A percentile compares a stretch with the other conserved stretches of the same genome.
These are phyloP conservation scores for Amblyjoppa fuscipennis DNA, from an alignment of 2,888 invertebrate genomes.

Conservation along the genomic window DNA sequence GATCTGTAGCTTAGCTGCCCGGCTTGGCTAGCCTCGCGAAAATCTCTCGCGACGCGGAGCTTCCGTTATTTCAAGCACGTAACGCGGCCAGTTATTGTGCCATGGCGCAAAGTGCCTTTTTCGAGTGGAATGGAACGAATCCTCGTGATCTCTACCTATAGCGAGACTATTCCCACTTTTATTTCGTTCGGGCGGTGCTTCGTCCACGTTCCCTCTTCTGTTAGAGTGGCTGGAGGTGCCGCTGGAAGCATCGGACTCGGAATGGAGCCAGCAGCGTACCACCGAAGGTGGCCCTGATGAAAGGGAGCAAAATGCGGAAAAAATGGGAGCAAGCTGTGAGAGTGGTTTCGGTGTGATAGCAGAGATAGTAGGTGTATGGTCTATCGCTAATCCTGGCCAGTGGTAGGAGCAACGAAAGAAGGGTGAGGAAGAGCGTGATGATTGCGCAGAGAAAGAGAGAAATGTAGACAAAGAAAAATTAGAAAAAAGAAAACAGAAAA, in stretches of 20 bases:
- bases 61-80: slow-evolving; percentile 83
- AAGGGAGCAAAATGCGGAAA: slow-evolving; percentile 78
- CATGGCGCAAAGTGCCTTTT: slow-evolving; percentile 83
- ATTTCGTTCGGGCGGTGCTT: slow-evolving; percentile 51
- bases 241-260: slow-evolving; percentile 28
- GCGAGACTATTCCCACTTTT: slow-evolving; percentile 61
- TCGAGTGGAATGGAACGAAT: slow-evolving; percentile 80
- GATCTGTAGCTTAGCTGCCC: neutral
- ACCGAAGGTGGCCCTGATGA: slow-evolving; percentile 72
- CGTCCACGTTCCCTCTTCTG: slow-evolving; percentile 71
- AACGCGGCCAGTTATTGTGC: slow-evolving; percentile 84
- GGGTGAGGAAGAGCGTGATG: slow-evolving; percentile 29
- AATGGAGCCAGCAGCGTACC: slow-evolving; percentile 22
- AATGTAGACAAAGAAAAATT: slow-evolving; percentile 13
- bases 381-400: slow-evolving; percentile 28
- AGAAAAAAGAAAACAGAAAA: slow-evolving; percentile 8
- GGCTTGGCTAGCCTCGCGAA: slow-evolving; percentile 43
- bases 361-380: slow-evolving; percentile 33
- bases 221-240: slow-evolving; percentile 70
- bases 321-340: slow-evolving; percentile 72
- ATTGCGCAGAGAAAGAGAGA: slow-evolving; percentile 21
- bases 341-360: slow-evolving; percentile 45
- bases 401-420: slow-evolving; percentile 1
- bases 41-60: slow-evolving; percentile 26
- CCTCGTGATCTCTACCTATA: slow-evolving; percentile 65